These are phyloP conservation scores for Bucco capensis DNA, from an alignment of 2,113 vertebrate species.

Conservation along the genomic window DNA sequence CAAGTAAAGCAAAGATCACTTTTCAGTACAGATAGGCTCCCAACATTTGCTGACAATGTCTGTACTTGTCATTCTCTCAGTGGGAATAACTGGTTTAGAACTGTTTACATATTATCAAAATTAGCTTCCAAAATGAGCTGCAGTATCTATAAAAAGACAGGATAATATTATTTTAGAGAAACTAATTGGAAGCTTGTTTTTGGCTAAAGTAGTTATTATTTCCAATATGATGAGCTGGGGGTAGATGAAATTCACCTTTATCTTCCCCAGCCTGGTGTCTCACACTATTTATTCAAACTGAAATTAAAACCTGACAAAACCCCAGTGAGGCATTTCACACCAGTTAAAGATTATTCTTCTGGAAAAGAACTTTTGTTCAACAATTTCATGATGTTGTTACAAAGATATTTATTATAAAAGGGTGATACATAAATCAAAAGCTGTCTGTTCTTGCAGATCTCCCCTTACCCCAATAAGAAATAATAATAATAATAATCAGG, in stretches of 20 bases:
- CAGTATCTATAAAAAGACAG: slow-evolving; percentile 64
- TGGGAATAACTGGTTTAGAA: slow-evolving; percentile 57
- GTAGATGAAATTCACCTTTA: slow-evolving; percentile 81
- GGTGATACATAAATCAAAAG: slow-evolving; percentile 56
- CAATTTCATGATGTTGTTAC: slow-evolving; percentile 70
- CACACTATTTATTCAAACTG: slow-evolving; percentile 77
- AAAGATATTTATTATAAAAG: slow-evolving; percentile 68
- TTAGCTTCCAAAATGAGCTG: slow-evolving; percentile 77
- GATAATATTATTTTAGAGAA: slow-evolving; percentile 78
- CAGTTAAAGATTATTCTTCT: slow-evolving; percentile 75
- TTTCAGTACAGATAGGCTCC: slow-evolving; percentile 8
- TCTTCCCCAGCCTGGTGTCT: slow-evolving; percentile 72
- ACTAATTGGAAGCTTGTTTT: slow-evolving; percentile 83
- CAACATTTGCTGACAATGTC: slow-evolving; percentile 30
- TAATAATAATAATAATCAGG: background rate
- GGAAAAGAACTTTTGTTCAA: slow-evolving; percentile 70
- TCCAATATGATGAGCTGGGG: slow-evolving; percentile 76
- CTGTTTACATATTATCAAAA: slow-evolving; percentile 78
- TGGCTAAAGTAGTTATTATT: slow-evolving; percentile 81
- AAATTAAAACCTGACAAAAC: slow-evolving; percentile 83
- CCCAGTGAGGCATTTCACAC: slow-evolving; percentile 65
- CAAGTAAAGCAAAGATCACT: slow-evolving; percentile 1
- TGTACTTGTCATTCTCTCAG: slow-evolving; percentile 59
- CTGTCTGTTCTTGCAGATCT: background rate
- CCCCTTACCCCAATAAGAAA: background rate